Evolutionary conservation across 1,140 invertebrate genomes (phyloP), one percentile per base, ranked within the genome.

Genomic region (Lepidurus packardi): DNA sequence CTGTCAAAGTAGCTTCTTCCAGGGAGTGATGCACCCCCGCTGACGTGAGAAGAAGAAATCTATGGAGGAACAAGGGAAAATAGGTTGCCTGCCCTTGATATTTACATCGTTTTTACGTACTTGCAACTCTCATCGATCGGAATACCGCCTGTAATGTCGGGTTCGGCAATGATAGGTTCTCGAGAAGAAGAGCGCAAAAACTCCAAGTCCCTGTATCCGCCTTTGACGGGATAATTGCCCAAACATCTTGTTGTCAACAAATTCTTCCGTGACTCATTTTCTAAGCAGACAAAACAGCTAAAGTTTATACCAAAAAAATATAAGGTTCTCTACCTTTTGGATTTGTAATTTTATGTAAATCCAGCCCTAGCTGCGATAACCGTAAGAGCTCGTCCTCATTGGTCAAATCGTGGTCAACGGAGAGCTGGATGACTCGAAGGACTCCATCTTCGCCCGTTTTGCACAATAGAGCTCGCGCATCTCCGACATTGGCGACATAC

Each of bases 161-260:
- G 94, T 78, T 92, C 90, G 1, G 93, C 90, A 44, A 94, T 92
- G 7, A 96, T 91, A 4, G 94, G 94, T 82, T 96, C 93, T 7
- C 89, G 85, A 6, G 83, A 84, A 0, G 94, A 93, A 73, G 85
- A 82, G 43, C 88, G 85, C 78, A 94, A 85, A 79, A 90, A 89
- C 24, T 94, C 92, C 83, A 94, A 92, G 78, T 95, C 93, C 84
- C 90, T 92, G 81, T 95, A 95, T 6, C 91, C 90, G 1, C 91
- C 92, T 86, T 97, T 96, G 0, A 96, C 90, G 79, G 92, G 86
- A 83, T 95, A 95, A 85, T 96, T 95, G n/a, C 94, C 94, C 25
- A 97, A 85, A 82, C 94, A 96, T 47, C 94, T 85, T 0, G 90
- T 95, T 82, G 76, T 84, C 84, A 43, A 84, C 86, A 43, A 87